Evolutionary conservation across 2,113 vertebrate species (phyloP).

Genomic region (Bubalus kerabau): DNA sequence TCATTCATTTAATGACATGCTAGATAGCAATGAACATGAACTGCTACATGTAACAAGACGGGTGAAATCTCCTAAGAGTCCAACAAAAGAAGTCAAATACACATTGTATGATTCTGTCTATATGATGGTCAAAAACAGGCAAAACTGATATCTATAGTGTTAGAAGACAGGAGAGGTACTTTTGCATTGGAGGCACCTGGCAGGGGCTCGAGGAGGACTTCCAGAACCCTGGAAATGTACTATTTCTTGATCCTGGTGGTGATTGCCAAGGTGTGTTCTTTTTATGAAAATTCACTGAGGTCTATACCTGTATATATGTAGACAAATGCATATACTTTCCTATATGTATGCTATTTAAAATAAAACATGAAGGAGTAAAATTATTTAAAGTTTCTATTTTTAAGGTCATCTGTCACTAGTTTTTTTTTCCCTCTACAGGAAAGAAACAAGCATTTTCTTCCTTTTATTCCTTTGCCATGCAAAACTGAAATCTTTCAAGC

Average conservation of each 20-base stretch:
- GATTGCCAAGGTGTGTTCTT: neutral
- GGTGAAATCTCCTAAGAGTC: neutral
- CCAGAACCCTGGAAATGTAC: neutral
- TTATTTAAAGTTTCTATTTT: neutral
- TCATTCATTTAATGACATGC: neutral
- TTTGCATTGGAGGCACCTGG: neutral
- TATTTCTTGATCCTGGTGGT: neutral
- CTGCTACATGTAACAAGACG: neutral
- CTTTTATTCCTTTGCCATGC: neutral
- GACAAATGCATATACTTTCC: neutral
- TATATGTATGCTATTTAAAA: neutral
- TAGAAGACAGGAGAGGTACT: neutral
- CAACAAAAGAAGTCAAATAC: neutral
- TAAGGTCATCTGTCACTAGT: neutral
- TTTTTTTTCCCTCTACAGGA: neutral
- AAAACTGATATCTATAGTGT: neutral
- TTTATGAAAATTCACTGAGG: neutral
- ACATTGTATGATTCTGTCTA: neutral
- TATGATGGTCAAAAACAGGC: neutral
- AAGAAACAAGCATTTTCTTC: neutral
- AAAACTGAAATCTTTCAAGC: neutral
- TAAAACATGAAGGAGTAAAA: neutral
- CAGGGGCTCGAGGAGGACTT: neutral
- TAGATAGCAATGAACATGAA: neutral
- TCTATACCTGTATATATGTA: neutral